Evolutionary conservation across 2,888 invertebrate species (phyloP).

Genomic region (Pterobdella sp.): DNA sequence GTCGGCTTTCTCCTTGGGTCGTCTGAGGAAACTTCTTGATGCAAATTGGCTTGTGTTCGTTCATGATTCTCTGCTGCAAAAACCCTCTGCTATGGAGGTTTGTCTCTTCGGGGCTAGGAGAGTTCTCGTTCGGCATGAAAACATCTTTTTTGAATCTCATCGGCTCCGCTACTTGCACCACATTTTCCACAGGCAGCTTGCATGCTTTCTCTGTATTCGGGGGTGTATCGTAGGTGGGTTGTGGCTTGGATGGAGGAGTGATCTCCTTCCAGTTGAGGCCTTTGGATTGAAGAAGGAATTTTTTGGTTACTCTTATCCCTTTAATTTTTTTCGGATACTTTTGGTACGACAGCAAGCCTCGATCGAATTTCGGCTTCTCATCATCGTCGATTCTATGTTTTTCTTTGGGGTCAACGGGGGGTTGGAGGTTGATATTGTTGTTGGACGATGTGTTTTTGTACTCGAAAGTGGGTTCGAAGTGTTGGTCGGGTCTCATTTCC

Average conservation of each 20-base stretch:
- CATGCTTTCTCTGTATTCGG: background rate
- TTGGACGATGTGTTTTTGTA: too few species aligned
- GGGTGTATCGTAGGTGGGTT: background rate
- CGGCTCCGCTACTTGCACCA: background rate
- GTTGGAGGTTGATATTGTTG: too few species aligned
- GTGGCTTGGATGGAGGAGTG: background rate
- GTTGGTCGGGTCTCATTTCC: too few species aligned
- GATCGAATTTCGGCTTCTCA: conserved; percentile 9
- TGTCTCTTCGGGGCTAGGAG: too few species aligned
- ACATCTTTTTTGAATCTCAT: background rate
- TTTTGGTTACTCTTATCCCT: conserved; percentile 27
- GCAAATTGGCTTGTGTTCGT: conserved; percentile 6
- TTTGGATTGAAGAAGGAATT: conserved; percentile 24
- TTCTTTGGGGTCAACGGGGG: too few species aligned
- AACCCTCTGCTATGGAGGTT: background rate
- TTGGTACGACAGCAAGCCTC: conserved; percentile 13
- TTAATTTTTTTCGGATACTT: conserved; percentile 22
- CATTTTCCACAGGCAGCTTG: background rate
- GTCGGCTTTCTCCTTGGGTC: background rate
- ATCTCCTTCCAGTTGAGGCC: conserved; percentile 25
- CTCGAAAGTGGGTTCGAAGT: too few species aligned
- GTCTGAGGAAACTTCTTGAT: background rate
- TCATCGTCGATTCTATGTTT: background rate
- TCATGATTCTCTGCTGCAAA: background rate
- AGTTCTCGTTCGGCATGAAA: too few species aligned